Evolutionary conservation across 1,140 invertebrate genomes (phyloP).

Genomic region (Globodera ellingtonae): DNA sequence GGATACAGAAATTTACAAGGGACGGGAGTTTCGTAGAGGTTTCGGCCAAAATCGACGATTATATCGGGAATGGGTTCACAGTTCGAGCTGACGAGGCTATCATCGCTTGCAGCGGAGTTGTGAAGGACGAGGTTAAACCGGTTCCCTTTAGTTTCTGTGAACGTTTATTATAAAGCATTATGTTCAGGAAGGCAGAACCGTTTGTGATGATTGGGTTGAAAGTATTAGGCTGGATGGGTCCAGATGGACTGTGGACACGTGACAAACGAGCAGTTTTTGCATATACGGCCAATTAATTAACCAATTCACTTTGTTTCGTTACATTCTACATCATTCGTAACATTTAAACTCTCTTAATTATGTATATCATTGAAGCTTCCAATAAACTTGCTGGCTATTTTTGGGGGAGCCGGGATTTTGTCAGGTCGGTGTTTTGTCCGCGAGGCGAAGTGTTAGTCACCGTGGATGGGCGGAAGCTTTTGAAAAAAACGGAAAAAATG

Average conservation of each 20-base stretch:
- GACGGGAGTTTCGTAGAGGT: conserved; percentile 50
- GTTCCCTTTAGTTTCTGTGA: not conserved
- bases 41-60: conserved; percentile 57
- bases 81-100: conserved; percentile 53
- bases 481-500: too few relatives aligned
- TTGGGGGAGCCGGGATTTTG: too few relatives aligned
- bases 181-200: conserved; percentile 49
- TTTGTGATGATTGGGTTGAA: conserved; percentile 65
- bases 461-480: too few relatives aligned
- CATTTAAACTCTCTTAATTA: too few relatives aligned
- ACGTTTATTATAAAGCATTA: not conserved
- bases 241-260: conserved; percentile 44
- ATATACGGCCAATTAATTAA: too few relatives aligned
- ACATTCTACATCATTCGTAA: too few relatives aligned
- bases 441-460: too few relatives aligned
- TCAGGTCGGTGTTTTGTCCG: too few relatives aligned
- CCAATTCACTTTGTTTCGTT: too few relatives aligned
- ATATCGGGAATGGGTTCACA: conserved; percentile 62
- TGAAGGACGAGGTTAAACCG: conserved; percentile 42
- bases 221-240: conserved; percentile 57
- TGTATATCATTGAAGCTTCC: too few relatives aligned
- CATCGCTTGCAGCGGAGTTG: conserved; percentile 60
- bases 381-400: too few relatives aligned
- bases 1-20: conserved; percentile 51
- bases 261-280: too few relatives aligned